phyloP scores from a whole-genome alignment of 2,113 vertebrate species.

The Ciconia boyciana region DNA sequence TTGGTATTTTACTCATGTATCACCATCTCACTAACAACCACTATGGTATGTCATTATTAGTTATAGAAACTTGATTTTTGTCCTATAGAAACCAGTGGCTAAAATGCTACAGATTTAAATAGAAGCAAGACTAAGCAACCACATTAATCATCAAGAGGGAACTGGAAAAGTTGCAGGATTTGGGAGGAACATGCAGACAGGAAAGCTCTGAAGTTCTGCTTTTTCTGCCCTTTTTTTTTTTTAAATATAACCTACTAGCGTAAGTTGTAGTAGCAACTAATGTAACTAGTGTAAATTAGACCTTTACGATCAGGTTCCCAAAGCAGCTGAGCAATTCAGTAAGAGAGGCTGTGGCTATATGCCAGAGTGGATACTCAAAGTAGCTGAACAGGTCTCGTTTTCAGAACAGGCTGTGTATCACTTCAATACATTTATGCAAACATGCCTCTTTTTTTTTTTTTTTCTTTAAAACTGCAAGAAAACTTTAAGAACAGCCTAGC shows the following conservation, averaged over 20 bases:
- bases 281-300: neutral
- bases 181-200: neutral
- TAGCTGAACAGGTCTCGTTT: neutral
- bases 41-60: neutral
- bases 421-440: neutral
- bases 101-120: neutral
- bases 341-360: neutral
- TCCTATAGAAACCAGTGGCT: neutral
- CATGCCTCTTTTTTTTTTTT: neutral
- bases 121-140: neutral
- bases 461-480: neutral
- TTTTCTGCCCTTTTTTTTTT: neutral
- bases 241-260: neutral
- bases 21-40: neutral
- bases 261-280: neutral
- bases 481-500: neutral
- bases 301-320: neutral
- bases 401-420: neutral
- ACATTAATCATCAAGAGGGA: neutral
- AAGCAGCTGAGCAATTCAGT: neutral
- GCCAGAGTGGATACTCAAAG: neutral
- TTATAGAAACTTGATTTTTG: neutral
- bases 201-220: neutral
- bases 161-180: neutral
- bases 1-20: neutral